phyloP scores from a whole-genome alignment of 2,888 invertebrate species.

The Listrodromus nycthemerus region DNA sequence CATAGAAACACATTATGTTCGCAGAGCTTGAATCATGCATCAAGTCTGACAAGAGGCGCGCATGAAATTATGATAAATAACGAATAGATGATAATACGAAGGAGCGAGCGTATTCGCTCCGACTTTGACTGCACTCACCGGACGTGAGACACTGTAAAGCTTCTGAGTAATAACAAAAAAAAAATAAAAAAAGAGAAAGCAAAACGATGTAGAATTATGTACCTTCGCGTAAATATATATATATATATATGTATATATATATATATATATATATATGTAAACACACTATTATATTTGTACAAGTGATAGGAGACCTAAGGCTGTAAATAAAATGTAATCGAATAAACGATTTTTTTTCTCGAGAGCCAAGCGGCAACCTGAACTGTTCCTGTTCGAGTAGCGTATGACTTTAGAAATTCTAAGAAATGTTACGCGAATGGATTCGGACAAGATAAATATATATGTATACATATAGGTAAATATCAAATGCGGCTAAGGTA shows the following conservation, averaged over 20 bases:
- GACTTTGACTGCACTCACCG: constrained; percentile 14
- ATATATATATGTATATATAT: constrained; percentile 50
- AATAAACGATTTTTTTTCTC: constrained; percentile 68
- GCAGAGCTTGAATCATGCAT: constrained; percentile 1
- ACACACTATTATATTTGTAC: constrained; percentile 76
- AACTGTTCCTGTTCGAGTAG: not conserved
- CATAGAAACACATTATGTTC: not conserved
- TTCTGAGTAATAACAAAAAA: constrained; percentile 33
- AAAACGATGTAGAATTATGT: constrained; percentile 33
- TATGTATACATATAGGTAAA: not conserved
- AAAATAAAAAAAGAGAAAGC: constrained; percentile 32
- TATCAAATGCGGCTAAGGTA: not conserved
- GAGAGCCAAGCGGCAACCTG: not conserved
- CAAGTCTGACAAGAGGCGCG: not conserved
- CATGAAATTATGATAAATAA: constrained; percentile 4
- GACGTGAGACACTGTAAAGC: constrained; percentile 34
- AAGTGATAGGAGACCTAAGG: constrained; percentile 67
- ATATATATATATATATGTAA: constrained; percentile 59
- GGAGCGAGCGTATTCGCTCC: not conserved
- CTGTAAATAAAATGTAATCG: constrained; percentile 75
- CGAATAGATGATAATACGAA: constrained; percentile 22
- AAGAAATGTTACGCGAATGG: not conserved
- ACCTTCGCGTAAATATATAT: constrained; percentile 45
- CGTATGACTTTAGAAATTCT: not conserved
- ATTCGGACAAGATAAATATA: not conserved